Evolutionary conservation across 2,888 invertebrate genomes (phyloP).

Genomic region (Enchytraeus crypticus): DNA sequence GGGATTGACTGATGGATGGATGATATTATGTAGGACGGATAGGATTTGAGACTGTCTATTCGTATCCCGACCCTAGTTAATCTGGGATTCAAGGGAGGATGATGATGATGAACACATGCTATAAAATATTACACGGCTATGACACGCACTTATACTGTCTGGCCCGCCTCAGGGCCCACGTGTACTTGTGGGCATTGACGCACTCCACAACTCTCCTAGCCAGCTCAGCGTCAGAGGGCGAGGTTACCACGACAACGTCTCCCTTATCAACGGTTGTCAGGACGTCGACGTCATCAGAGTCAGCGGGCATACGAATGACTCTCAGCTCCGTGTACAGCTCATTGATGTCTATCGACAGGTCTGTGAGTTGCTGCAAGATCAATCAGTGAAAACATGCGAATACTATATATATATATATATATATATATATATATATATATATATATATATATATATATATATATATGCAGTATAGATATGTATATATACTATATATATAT

Average conservation of each 20-base stretch:
- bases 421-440: no score
- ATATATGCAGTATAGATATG: no score
- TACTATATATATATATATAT: no score
- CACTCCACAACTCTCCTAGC: neutral
- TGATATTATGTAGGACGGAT: no score
- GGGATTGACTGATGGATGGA: no score
- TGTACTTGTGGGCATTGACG: constrained; percentile 5
- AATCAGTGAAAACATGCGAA: neutral
- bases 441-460: neutral
- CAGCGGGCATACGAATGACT: constrained; percentile 21
- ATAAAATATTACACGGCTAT: no score
- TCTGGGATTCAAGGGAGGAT: no score
- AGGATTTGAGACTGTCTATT: no score
- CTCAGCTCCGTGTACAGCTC: constrained; percentile 41
- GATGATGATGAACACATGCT: no score
- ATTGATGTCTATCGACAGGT: constrained; percentile 45
- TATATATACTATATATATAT: no score
- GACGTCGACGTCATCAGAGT: neutral
- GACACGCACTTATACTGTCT: constrained; percentile 8
- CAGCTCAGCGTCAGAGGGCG: neutral
- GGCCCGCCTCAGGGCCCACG: constrained; percentile 9
- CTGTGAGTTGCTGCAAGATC: constrained; percentile 33
- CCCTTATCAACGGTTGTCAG: constrained; percentile 7
- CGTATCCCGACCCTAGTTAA: no score
- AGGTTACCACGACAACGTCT: constrained; percentile 1